phyloP scores from a whole-genome alignment of 2,797 vertebrate genomes.

The Brotula barbata region DNA sequence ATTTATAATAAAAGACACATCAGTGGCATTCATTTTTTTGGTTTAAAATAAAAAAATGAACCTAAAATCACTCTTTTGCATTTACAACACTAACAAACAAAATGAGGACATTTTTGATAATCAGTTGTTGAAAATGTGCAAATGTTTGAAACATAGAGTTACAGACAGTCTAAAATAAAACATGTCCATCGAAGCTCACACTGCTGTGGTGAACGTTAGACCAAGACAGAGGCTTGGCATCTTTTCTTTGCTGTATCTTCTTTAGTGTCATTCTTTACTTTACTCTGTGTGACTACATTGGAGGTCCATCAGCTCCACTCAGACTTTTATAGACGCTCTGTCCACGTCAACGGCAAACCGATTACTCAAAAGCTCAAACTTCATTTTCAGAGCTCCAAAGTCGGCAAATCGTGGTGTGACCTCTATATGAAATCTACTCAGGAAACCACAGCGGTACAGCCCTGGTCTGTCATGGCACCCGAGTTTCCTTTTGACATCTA shows the following conservation, averaged over 20 bases:
- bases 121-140: too few species aligned
- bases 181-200: too few species aligned
- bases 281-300: slow-evolving; percentile 19
- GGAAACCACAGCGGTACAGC: not conserved
- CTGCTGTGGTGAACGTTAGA: not conserved
- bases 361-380: not conserved
- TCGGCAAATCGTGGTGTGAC: not conserved
- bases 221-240: slow-evolving; percentile 1
- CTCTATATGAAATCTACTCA: too few species aligned
- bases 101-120: too few species aligned
- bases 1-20: slow-evolving; percentile 12
- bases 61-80: too few species aligned
- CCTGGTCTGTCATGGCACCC: not conserved
- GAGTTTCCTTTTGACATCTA: slow-evolving; percentile 14
- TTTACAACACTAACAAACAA: too few species aligned
- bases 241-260: slow-evolving; percentile 8
- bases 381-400: slow-evolving; percentile 8
- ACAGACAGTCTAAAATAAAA: too few species aligned
- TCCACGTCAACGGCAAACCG: slow-evolving; percentile 12
- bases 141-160: too few species aligned
- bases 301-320: slow-evolving; percentile 18
- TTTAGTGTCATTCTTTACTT: slow-evolving; percentile 12
- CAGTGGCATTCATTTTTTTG: too few species aligned
- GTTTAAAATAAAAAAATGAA: too few species aligned
- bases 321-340: slow-evolving; percentile 1